Evolutionary conservation across 2,888 invertebrate species (phyloP).

Genomic region (Mycalesis mineus): DNA sequence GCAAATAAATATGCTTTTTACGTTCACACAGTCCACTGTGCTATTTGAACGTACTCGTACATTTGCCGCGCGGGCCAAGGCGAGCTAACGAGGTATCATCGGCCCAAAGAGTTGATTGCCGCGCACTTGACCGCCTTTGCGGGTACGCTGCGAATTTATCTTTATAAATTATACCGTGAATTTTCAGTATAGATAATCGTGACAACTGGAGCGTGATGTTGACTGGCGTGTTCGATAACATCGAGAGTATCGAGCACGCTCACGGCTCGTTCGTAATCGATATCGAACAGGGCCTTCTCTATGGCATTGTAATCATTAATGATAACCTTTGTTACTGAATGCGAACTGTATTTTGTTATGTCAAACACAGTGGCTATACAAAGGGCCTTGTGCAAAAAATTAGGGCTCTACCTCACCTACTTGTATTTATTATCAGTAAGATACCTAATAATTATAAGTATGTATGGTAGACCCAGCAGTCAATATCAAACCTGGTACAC

Average conservation of each 20-base stretch:
- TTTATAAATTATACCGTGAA: constrained; percentile 8
- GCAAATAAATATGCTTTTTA: neutral
- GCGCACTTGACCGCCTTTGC: constrained; percentile 23
- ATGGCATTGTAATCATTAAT: too few relatives aligned
- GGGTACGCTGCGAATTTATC: constrained; percentile 14
- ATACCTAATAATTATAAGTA: too few relatives aligned
- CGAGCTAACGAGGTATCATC: constrained; percentile 11
- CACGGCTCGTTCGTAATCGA: neutral
- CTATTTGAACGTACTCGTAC: neutral
- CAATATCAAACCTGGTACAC: too few relatives aligned
- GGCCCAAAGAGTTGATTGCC: constrained; percentile 16
- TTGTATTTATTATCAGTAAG: too few relatives aligned
- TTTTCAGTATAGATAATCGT: neutral
- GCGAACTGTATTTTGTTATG: too few relatives aligned
- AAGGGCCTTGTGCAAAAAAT: too few relatives aligned
- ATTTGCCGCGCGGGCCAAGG: constrained; percentile 15
- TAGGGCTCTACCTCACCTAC: too few relatives aligned
- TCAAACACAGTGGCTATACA: too few relatives aligned
- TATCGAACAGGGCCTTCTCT: neutral
- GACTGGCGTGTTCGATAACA: constrained; percentile 1
- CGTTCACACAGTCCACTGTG: neutral
- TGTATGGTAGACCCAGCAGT: too few relatives aligned
- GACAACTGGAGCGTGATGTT: constrained; percentile 6
- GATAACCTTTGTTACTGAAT: too few relatives aligned
- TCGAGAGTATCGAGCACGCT: neutral